Base-by-base conservation (phyloP, 2,888 invertebrate species). In the Resseliella maxima region DNA sequence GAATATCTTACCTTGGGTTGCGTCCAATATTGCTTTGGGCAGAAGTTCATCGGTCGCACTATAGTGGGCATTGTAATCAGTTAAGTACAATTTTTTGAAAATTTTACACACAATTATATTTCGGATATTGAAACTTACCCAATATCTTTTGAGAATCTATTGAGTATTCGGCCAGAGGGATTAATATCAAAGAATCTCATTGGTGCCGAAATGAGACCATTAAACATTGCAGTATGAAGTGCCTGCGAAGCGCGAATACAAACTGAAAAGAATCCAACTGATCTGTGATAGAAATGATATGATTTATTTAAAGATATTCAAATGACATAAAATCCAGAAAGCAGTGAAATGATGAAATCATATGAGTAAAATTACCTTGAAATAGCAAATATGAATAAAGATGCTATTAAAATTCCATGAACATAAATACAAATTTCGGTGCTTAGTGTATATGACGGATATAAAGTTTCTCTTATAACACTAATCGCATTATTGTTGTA, bases 141-240 rank as follows among this genome's bases (percentile, higher is more conserved):
- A 24, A 96, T 94, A 90, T 97, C 97, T 90, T 97, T 97, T 3
- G 97, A 95, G 89, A 97, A 97, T 86, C 97, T 90, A 88, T 93
- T 93, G 83, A 97, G 92, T 87, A 97, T 95, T 86, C 95, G 92
- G 50, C 95, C 95, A 88, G 94, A 94, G 1, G 97, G 96, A 90
- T 97, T 97, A 0, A 94, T 94, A 89, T 97, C 96, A 89, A 97
- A 98, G 90, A 97, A 97, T 86, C 93, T 90, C 91, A 95, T 93
- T 0, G 92, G 92, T 0, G 93, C 88, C 85, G 87, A 87, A 35
- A 88, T 88, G 36, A 93, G 90, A 72, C 90, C 90, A 38, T 88
- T 91, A 89, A 96, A 96, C 94, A 96, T 95, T 18, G 88, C 90
- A 89, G 94, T 93, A 90, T 96, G 96, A 0, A 96, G 92, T 38